Base-by-base conservation (phyloP, 2,888 invertebrate genomes). In the Phrixothrix hirtus region DNA sequence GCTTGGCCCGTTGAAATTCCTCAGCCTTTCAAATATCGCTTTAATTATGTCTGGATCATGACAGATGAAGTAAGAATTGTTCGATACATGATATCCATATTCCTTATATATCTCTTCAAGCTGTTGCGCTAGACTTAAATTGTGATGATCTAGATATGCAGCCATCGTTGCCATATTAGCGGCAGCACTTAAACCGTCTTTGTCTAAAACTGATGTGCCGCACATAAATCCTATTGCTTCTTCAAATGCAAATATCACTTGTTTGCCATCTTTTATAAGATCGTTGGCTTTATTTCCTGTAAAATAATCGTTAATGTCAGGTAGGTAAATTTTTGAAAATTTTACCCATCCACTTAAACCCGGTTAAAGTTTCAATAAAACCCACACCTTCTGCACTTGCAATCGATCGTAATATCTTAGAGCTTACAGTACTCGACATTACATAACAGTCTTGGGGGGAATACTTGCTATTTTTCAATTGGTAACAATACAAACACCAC, bases 181-280 rank as follows among this genome's bases (percentile, higher is more conserved):
- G 0, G 92, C 93, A 0, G 97, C 96, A 25, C 89, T 89, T 1
- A 99, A 83, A 0, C 99, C 99, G 76, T 99, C 99, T 72, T 99
- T 99, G 73, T 99, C 99, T 2, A 95, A 79, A 2, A 97, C 94
- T 2, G 78, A 78, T 1, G 84, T 81, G n/a, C 89, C 88, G 70
- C 92, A 91, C 97, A 99, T 97, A 72, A 92, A 98, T 0, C 97
- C 99, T 69, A 99, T 97, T 0, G 98, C 97, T 77, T 99, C 99
- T 73, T 99, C 99, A 75, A 91, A 99, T 0, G 96, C 95, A 76
- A 97, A 95, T 42, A 99, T 73, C 0, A 96, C 90, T 6, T 79
- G 76, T 65, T 92, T 90, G 16, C 86, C 89, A 45, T 86, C 75
- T 48, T 83, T 77, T 25, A 86, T 75, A 44, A 95, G 76, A 3